Base-by-base conservation (phyloP, 2,888 invertebrate species). In the Oligia latruncula region DNA sequence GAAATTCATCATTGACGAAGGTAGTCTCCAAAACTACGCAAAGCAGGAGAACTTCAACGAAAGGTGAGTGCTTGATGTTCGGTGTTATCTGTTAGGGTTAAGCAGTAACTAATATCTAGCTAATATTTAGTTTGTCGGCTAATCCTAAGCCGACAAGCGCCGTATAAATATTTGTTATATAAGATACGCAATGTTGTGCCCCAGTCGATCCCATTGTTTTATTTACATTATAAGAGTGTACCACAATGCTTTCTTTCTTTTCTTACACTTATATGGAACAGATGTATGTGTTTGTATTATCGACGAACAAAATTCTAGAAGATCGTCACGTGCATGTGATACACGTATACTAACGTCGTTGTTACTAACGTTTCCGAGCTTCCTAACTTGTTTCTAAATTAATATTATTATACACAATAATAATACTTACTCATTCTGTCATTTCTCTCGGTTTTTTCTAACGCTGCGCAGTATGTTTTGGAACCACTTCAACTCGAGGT, bases 401-500 rank as follows among this genome's bases (percentile, higher is more conserved):
- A 94, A 93, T 91, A 90, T 93, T 92, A 90, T 90, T 90, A 91
- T 90, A 92, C 91, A 92, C 92, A 93, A 93, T 92, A 93, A 95
- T 93, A 92, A 92, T 93, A 95, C 93, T 95, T 93, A 96, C 94
- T 95, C 91, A 95, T 95, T 95, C 92, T 97, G 97, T 97, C 95
- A 97, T 97, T 97, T 97, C 97, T 97, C 96, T 97, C 97, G 98
- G 97, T 98, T 97, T 90, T 58, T 97, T 97, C 97, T 97, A 97
- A 97, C 98, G 98, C 98, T 98, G 98, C 98, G 97, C 98, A 99
- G 99, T 98, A 98, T 99, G 98, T 99, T 99, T 98, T 99, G 99
- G 99, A 99, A 99, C 98, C 98, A 99, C 98, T 99, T 99, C 98
- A 99, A 99, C 97, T 98, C 99, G 98, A 99, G 99, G 99, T 99